Conservation (phyloP, 2,113 vertebrate species). For the Amblyornis subalaris region DNA sequence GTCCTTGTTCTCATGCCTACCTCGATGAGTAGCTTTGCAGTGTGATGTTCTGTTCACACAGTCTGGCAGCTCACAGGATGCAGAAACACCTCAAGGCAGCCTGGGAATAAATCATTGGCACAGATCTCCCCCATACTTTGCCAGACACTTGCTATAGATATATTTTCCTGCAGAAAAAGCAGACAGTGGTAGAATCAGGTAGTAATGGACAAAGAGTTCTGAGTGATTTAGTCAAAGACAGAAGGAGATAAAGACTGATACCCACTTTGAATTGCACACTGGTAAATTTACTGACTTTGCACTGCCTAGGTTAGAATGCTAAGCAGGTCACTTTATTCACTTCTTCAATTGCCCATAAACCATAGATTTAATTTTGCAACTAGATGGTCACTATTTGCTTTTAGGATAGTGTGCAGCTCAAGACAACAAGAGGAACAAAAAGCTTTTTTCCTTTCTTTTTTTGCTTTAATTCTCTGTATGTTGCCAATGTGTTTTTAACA, state of each 20-base stretch:
- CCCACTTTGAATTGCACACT: not conserved
- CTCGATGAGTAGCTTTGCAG: not conserved
- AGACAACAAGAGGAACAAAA: not conserved
- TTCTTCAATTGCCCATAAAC: not conserved
- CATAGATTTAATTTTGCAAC: not conserved
- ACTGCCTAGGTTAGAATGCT: not conserved
- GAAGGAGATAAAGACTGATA: not conserved
- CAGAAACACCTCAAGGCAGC: not conserved
- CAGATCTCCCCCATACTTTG: not conserved
- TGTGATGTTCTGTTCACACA: not conserved
- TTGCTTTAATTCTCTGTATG: accelerated
- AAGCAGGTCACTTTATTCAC: not conserved
- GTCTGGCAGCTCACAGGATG: not conserved
- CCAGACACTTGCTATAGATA: not conserved
- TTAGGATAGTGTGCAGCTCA: not conserved
- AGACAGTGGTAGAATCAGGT: not conserved
- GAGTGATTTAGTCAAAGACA: not conserved
- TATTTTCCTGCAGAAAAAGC: not conserved
- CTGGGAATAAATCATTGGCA: not conserved
- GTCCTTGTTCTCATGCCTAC: not conserved
- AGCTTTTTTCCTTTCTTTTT: accelerated
- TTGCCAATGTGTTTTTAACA: not conserved
- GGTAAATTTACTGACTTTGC: not conserved
- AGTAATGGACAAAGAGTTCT: not conserved
- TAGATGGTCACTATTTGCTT: not conserved